Evolutionary conservation across 1,140 invertebrate genomes (phyloP).

Genomic region (Nymphalis io): DNA sequence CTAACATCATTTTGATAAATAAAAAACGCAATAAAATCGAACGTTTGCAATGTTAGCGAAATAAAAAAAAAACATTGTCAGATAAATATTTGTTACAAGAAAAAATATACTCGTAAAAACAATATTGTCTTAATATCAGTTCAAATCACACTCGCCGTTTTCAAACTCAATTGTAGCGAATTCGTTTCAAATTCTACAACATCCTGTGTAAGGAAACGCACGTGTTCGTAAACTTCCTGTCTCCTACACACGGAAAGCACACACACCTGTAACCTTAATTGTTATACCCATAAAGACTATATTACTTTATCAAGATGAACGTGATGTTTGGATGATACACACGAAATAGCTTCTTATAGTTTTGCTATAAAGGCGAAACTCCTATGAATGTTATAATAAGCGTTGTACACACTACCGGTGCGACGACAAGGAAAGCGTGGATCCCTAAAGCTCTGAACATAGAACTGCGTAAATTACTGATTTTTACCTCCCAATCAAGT

Average conservation of each 20-base stretch:
- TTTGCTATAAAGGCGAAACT: not conserved
- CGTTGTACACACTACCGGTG: too few species aligned
- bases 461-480: too few species aligned
- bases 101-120: not conserved
- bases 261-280: conserved; percentile 6
- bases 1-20: too few species aligned
- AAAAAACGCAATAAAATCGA: too few species aligned
- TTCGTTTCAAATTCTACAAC: conserved; percentile 64
- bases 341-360: not conserved
- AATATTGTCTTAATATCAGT: not conserved
- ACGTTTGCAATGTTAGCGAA: not conserved
- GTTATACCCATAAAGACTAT: conserved; percentile 11
- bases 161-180: conserved; percentile 37
- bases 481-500: too few species aligned
- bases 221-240: conserved; percentile 72
- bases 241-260: not conserved
- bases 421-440: too few species aligned
- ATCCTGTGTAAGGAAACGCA: conserved; percentile 72
- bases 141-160: conserved; percentile 21
- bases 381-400: not conserved
- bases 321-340: not conserved
- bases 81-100: not conserved
- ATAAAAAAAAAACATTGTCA: not conserved
- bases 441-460: too few species aligned
- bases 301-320: not conserved